A percentile compares a stretch with the other conserved stretches of the same genome.
These are phyloP conservation scores for Actinia tenebrosa DNA, from an alignment of 64 coral and sea anemone species.

Conservation along the genomic window DNA sequence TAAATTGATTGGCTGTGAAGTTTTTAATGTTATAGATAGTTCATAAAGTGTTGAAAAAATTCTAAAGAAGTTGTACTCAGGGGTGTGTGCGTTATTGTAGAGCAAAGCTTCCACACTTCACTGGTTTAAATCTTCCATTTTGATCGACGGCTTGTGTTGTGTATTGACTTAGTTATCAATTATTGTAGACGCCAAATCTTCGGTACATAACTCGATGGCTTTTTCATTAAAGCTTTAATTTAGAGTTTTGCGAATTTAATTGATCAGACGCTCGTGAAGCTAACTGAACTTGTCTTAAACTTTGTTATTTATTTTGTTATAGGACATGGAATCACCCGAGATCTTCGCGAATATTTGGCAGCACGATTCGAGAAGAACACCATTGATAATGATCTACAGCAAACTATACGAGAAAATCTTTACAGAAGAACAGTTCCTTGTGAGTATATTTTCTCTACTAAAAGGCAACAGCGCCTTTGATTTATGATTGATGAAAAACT, in stretches of 20 bases:
- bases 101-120: background rate
- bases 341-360: slow-evolving; percentile 81
- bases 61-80: background rate
- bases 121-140: slow-evolving; percentile 3
- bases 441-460: slow-evolving; percentile 34
- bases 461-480: background rate
- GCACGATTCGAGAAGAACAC: slow-evolving; percentile 71
- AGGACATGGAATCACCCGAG: slow-evolving; percentile 82
- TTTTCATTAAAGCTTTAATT: slow-evolving; percentile 2
- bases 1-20: background rate
- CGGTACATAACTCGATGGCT: slow-evolving; percentile 4
- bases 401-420: slow-evolving; percentile 94
- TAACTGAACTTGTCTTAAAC: background rate
- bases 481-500: background rate
- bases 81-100: slow-evolving; percentile 9
- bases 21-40: background rate
- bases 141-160: slow-evolving; percentile 16
- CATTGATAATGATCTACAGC: slow-evolving; percentile 77
- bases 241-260: background rate
- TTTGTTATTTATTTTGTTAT: slow-evolving; percentile 17
- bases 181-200: background rate
- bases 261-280: background rate
- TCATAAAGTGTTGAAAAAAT: background rate
- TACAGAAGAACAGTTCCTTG: slow-evolving; percentile 93
- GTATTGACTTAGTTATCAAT: background rate